phyloP scores from a whole-genome alignment of 2,888 invertebrate genomes.

The Dinocampus coccinellae region DNA sequence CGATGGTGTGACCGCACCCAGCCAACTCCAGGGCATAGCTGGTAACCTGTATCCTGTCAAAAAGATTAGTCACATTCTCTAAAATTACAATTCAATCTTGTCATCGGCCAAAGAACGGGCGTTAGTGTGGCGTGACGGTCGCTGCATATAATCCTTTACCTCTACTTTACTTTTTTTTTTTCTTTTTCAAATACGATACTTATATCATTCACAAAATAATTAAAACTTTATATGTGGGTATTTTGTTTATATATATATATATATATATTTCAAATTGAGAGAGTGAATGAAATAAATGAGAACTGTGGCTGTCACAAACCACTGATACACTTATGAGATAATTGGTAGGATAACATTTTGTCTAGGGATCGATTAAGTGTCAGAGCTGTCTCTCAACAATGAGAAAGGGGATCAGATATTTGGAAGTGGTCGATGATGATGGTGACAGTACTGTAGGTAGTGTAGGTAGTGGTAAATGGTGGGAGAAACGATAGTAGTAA shows the following conservation, averaged over 20 bases:
- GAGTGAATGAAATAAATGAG: neutral
- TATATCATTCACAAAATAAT: no score
- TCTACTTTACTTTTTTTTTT: neutral
- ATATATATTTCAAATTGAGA: neutral
- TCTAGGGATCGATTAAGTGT: slow-evolving; percentile 36
- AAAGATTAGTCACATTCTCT: slow-evolving; percentile 45
- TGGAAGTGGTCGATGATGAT: neutral
- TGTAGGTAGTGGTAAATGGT: no score
- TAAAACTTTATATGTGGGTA: no score
- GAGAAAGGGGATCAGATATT: neutral
- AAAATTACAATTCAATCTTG: slow-evolving; percentile 13
- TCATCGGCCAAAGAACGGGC: slow-evolving; percentile 27
- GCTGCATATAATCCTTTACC: slow-evolving; percentile 21
- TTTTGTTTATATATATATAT: no score
- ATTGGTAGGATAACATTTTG: slow-evolving; percentile 30
- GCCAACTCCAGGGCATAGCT: slow-evolving; percentile 83
- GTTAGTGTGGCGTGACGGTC: slow-evolving; percentile 39
- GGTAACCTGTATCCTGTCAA: slow-evolving; percentile 81
- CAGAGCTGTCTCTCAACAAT: slow-evolving; percentile 42
- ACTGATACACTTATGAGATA: neutral
- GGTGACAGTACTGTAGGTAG: neutral
- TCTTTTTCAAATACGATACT: neutral
- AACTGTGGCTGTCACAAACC: neutral
- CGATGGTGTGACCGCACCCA: slow-evolving; percentile 73
- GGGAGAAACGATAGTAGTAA: no score